Evolutionary conservation across 2,888 invertebrate genomes (phyloP).

Genomic region (Drosophila paracracens): DNA sequence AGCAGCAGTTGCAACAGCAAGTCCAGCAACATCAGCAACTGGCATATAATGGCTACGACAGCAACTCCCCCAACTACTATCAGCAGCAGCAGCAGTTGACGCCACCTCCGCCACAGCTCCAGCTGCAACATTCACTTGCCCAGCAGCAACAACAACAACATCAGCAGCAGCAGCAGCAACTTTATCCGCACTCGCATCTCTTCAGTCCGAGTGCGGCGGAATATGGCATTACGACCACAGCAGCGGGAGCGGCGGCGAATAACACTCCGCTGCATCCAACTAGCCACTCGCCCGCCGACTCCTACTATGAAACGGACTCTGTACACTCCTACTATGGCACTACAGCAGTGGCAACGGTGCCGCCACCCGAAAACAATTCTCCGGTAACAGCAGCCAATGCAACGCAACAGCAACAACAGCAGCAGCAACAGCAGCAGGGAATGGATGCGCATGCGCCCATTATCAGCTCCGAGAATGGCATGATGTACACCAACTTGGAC

Average conservation of each 20-base stretch:
- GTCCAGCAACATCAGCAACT: constrained; percentile 74
- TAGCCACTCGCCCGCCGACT: constrained; percentile 84
- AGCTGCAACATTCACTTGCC: constrained; percentile 61
- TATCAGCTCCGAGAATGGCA: constrained; percentile 93
- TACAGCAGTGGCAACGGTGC: constrained; percentile 79
- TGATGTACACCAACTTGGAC: constrained; percentile 96
- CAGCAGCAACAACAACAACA: constrained; percentile 47
- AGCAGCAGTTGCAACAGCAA: constrained; percentile 64
- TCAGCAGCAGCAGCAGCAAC: constrained; percentile 66
- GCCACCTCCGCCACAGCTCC: constrained; percentile 68
- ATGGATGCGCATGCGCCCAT: constrained; percentile 86
- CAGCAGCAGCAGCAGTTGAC: constrained; percentile 74
- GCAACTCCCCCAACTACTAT: constrained; percentile 74
- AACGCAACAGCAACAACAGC: constrained; percentile 57
- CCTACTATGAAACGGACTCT: constrained; percentile 84
- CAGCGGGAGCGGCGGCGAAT: constrained; percentile 59
- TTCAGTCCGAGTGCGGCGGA: constrained; percentile 85
- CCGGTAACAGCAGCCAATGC: constrained; percentile 75
- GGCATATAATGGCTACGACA: constrained; percentile 77
- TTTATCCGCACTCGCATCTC: constrained; percentile 84
- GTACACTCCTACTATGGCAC: constrained; percentile 84
- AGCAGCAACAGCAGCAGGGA: constrained; percentile 39
- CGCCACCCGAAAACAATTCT: constrained; percentile 79
- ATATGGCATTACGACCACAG: constrained; percentile 84
- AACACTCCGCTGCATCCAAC: constrained; percentile 82